Evolutionary conservation across 1,140 invertebrate species (phyloP).

Genomic region (Subanguina moxae): DNA sequence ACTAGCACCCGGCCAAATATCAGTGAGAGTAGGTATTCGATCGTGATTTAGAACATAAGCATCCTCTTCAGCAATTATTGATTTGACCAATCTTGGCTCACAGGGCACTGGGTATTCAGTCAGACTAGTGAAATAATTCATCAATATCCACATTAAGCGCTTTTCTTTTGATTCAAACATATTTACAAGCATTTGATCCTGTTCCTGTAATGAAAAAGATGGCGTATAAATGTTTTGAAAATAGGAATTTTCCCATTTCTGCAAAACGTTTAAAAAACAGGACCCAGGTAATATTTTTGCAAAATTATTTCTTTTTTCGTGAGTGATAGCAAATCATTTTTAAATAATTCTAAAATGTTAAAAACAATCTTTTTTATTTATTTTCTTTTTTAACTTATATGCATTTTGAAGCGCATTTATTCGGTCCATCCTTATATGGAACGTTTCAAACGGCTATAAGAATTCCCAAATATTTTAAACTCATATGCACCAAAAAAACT

Average conservation of each 20-base stretch:
- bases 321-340: too few species aligned
- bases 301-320: too few species aligned
- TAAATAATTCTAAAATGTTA: too few species aligned
- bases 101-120: constrained; percentile 79
- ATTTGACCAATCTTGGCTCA: constrained; percentile 78
- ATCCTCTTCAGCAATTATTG: constrained; percentile 78
- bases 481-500: too few species aligned
- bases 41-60: constrained; percentile 84
- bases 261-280: background rate
- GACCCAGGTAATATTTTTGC: too few species aligned
- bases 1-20: constrained; percentile 71
- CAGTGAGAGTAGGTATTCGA: constrained; percentile 53
- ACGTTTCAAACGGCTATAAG: too few species aligned
- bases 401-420: too few species aligned
- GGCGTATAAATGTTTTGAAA: constrained; percentile 4
- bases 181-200: constrained; percentile 4
- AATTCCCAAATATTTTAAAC: too few species aligned
- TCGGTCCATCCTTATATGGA: too few species aligned
- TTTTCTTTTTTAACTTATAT: too few species aligned
- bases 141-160: constrained; percentile 92
- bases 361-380: too few species aligned
- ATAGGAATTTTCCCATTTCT: too few species aligned
- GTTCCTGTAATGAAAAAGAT: constrained; percentile 30
- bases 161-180: constrained; percentile 66
- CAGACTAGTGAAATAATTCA: constrained; percentile 96